Evolutionary conservation across 2,113 vertebrate species (phyloP), one percentile per base, ranked within the genome.

Genomic region (Odontesthes bonariensis): DNA sequence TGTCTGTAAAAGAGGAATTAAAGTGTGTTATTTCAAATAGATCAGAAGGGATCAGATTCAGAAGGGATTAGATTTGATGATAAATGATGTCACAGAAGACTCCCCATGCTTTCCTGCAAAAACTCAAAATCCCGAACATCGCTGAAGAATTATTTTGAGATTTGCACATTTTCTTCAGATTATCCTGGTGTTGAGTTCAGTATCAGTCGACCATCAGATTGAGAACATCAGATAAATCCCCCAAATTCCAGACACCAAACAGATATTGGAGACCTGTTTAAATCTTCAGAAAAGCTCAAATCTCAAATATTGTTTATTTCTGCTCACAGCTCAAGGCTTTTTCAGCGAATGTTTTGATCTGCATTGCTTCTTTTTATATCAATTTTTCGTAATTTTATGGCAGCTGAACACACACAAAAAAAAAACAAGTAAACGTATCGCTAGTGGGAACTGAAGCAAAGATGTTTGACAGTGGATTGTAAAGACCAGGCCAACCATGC

Each of bases 401-500:
- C 53, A 63, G 44, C 12, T 49, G 5, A 62, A 63, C 49, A 67
- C 62, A 46, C 12, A 16, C 54, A 31, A 33, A n/a, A 13, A 8
- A 57, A 55, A 63, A 53, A 52, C 16, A 56, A 73, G 78, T 59
- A 61, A 76, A 85, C 73, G 55, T 77, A 51, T 65, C 65, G 64
- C 75, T 31, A 52, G 10, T 69, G 65, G 31, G 51, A 74, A 77
- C 62, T 58, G 85, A 68, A 75, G 75, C 49, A 58, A 75, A 81
- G 73, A 69, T 81, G 69, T 84, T 77, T 82, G 84, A 89, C 87
- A 84, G 86, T n/a, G 23, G 67, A 53, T 73, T 82, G 69, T 73
- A 85, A 85, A 79, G 79, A 88, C 75, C 79, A 74, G 80, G 44
- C 81, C 66, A 73, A 78, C 60, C 79, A 77, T 65, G 68, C 75